phyloP scores from a whole-genome alignment of 2,888 invertebrate genomes.

The Julus scandinavius region DNA sequence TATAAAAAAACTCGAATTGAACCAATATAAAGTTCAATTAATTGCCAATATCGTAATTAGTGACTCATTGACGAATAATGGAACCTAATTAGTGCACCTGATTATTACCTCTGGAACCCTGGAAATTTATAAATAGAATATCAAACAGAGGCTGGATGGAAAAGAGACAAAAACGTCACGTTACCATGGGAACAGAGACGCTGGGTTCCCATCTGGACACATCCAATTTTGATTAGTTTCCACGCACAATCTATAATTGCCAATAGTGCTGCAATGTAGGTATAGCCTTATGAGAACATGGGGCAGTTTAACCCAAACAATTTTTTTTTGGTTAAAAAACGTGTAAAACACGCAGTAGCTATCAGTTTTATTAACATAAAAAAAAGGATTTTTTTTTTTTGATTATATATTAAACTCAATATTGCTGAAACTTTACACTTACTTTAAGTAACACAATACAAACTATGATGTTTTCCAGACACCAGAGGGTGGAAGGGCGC shows the following conservation, averaged over 20 bases:
- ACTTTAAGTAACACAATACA: too few relatives aligned
- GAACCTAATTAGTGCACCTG: background rate
- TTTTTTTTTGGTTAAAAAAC: too few relatives aligned
- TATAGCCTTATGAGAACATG: too few relatives aligned
- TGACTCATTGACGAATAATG: background rate
- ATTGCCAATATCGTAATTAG: background rate
- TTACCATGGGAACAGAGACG: conserved; percentile 16
- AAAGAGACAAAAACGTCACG: background rate
- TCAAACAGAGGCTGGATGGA: background rate
- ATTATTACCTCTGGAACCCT: background rate
- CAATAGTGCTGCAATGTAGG: background rate
- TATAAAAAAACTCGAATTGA: too few relatives aligned
- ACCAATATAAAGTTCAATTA: background rate
- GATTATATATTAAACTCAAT: too few relatives aligned
- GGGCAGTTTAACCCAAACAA: too few relatives aligned
- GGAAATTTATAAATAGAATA: background rate
- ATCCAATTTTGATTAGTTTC: background rate
- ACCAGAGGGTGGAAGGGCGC: too few relatives aligned
- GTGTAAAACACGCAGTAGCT: too few relatives aligned
- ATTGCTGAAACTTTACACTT: too few relatives aligned
- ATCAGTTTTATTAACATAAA: too few relatives aligned
- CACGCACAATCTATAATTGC: background rate
- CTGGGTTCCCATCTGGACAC: conserved; percentile 11
- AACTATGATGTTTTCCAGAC: too few relatives aligned
- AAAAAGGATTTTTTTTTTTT: too few relatives aligned